phyloP scores from a whole-genome alignment of 2,888 invertebrate species.

The Carterocephalus palaemon region DNA sequence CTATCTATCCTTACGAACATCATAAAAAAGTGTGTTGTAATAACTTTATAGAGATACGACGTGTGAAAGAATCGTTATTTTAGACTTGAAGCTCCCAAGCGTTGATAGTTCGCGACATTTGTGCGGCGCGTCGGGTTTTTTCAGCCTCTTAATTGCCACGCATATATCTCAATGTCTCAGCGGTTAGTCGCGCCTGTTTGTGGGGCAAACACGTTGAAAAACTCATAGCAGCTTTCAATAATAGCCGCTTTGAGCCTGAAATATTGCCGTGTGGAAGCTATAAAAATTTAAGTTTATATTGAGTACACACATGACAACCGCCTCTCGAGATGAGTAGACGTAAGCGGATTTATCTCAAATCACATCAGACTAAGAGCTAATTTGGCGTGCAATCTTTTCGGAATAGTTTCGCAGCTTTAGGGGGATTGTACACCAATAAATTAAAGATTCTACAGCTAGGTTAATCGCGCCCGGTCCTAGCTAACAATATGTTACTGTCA shows the following conservation, averaged over 20 bases:
- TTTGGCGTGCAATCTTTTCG: constrained; percentile 5
- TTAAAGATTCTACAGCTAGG: constrained; percentile 48
- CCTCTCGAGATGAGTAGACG: constrained; percentile 1
- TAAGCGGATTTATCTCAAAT: constrained; percentile 24
- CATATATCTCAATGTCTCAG: constrained; percentile 49
- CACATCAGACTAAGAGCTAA: not conserved
- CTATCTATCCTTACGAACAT: no score
- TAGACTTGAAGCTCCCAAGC: constrained; percentile 58
- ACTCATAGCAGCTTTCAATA: constrained; percentile 44
- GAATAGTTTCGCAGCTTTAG: constrained; percentile 21
- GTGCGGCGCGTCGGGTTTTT: constrained; percentile 53
- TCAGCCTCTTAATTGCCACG: constrained; percentile 61
- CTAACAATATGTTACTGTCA: constrained; percentile 64
- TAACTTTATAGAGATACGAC: constrained; percentile 41
- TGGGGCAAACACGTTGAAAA: constrained; percentile 41
- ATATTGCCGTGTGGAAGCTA: constrained; percentile 45
- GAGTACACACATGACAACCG: constrained; percentile 28
- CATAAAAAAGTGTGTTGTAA: no score
- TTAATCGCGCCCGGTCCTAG: constrained; percentile 50
- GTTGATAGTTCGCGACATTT: constrained; percentile 58
- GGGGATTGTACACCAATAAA: constrained; percentile 43
- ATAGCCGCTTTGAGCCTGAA: constrained; percentile 46
- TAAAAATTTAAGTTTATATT: constrained; percentile 48
- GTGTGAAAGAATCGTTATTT: constrained; percentile 45
- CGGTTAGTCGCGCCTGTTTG: constrained; percentile 37